phyloP scores from a whole-genome alignment of 1,140 invertebrate species.

The Branchinecta lindahli region DNA sequence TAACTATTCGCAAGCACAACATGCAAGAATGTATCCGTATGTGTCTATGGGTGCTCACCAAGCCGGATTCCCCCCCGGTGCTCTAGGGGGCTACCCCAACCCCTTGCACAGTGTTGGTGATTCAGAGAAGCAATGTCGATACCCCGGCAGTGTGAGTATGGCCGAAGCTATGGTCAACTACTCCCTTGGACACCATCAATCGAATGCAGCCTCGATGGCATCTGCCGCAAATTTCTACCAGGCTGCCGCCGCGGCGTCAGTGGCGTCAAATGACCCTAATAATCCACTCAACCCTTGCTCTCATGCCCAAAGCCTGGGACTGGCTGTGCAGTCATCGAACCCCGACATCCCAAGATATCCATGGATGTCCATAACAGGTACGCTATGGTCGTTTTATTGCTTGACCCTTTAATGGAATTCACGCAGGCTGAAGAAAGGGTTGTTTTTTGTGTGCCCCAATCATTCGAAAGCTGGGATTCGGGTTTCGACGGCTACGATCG shows the following conservation, averaged over 20 bases:
- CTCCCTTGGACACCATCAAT: slow-evolving; percentile 42
- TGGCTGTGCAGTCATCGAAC: slow-evolving; percentile 40
- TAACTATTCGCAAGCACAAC: slow-evolving; percentile 28
- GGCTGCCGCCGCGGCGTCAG: slow-evolving; percentile 43
- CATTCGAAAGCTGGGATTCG: too few relatives aligned
- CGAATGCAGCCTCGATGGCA: slow-evolving; percentile 36
- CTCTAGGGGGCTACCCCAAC: slow-evolving; percentile 24
- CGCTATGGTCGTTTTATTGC: slow-evolving; percentile 32
- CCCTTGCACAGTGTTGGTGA: slow-evolving; percentile 37
- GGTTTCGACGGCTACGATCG: too few relatives aligned
- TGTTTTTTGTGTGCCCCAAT: too few relatives aligned
- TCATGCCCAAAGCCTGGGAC: slow-evolving; percentile 36
- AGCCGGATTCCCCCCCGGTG: slow-evolving; percentile 44
- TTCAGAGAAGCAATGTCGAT: slow-evolving; percentile 61
- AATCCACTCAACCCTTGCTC: slow-evolving; percentile 41
- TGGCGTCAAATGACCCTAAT: slow-evolving; percentile 38
- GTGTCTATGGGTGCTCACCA: slow-evolving; percentile 49
- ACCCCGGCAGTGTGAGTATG: slow-evolving; percentile 39
- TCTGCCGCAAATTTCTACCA: slow-evolving; percentile 21
- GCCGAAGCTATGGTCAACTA: slow-evolving; percentile 65
- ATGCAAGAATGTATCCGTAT: slow-evolving; percentile 45
- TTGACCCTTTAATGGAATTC: too few relatives aligned
- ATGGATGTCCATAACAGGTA: slow-evolving; percentile 95
- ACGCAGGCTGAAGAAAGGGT: too few relatives aligned
- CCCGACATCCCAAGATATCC: slow-evolving; percentile 80